Evolutionary conservation across 2,888 invertebrate species (phyloP), one percentile per base, ranked within the genome.

Genomic region (Agrotis puta): DNA sequence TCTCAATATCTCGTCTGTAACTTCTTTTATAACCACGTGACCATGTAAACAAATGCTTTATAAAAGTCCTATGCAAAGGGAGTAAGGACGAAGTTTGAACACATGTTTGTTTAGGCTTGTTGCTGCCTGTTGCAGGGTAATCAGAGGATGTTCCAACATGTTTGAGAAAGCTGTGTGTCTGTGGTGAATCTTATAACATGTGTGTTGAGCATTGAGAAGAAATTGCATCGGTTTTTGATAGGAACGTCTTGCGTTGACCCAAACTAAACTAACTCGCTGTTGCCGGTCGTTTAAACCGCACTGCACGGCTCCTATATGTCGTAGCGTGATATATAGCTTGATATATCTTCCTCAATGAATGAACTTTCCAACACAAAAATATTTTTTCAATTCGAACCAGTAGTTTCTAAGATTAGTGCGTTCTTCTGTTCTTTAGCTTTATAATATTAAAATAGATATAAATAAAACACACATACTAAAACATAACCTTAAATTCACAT

Each of bases 91-190:
- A 4, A 59, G 43, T 71, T 72, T 45, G 18, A 20, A 63, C 43
- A 57, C 69, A 69, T 78, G 75, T 78, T 78, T 80, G 56, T 24
- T 74, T 69, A 80, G 80, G 75, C 39, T 62, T 57, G 69, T 64
- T 67, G 16, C 33, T 39, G 48, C 24, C 48, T 51, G 77, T 54
- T 74, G 14, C 45, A 47, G 47, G 18, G n/a, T 67, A 64, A 64
- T 63, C 62, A 22, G 27, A 43, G 78, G 2, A 56, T 70, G 57
- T 67, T 70, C 33, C 24, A 39, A 70, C 70, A 58, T 67, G 70
- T 80, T 79, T 64, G 18, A 24, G 13, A 1, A 53, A 14, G 5
- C n/a, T n/a, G 9, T 11, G 20, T 39, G 51, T 14, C 18, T 51
- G 18, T 27, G 24, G 27, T 39, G 13, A 14, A 20, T 47, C 11